These are phyloP conservation scores for Ammodytes marinus DNA, from an alignment of 2,113 vertebrate species.

Conservation along the genomic window DNA sequence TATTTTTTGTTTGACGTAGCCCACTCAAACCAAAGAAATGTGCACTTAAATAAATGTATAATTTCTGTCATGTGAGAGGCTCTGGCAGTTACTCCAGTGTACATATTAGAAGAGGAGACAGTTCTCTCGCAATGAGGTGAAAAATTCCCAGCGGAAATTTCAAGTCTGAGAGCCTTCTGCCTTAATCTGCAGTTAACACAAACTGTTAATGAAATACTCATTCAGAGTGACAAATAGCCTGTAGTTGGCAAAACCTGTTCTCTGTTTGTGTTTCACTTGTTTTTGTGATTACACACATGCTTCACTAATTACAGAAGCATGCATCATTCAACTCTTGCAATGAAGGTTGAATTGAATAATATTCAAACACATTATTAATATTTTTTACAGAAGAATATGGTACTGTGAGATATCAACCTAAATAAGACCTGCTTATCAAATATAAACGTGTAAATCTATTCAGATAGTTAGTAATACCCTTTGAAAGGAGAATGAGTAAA, in stretches of 20 bases:
- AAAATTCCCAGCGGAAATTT: slow-evolving; percentile 21
- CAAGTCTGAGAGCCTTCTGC: slow-evolving; percentile 19
- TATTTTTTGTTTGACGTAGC: not conserved
- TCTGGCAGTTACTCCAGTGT: not conserved
- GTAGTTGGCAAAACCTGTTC: slow-evolving; percentile 7
- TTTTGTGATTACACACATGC: slow-evolving; percentile 23
- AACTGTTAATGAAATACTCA: slow-evolving; percentile 62
- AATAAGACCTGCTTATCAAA: not conserved
- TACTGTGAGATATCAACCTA: not conserved
- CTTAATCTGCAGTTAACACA: slow-evolving; percentile 28
- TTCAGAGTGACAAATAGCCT: slow-evolving; percentile 42
- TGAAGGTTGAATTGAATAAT: not conserved
- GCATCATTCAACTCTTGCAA: not conserved
- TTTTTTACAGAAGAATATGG: not conserved
- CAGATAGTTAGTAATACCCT: not conserved
- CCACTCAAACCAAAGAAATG: not conserved
- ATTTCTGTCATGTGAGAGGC: slow-evolving; percentile 2
- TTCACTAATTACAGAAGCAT: slow-evolving; percentile 15
- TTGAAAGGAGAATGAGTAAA: not conserved
- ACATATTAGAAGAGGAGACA: slow-evolving; percentile 7
- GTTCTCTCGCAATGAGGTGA: not conserved
- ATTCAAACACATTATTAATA: not conserved
- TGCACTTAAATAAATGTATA: not conserved
- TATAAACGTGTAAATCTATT: not conserved
- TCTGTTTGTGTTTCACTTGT: slow-evolving; percentile 30